Conservation (phyloP, 2,797 vertebrate species). For the Taenioides sp. region DNA sequence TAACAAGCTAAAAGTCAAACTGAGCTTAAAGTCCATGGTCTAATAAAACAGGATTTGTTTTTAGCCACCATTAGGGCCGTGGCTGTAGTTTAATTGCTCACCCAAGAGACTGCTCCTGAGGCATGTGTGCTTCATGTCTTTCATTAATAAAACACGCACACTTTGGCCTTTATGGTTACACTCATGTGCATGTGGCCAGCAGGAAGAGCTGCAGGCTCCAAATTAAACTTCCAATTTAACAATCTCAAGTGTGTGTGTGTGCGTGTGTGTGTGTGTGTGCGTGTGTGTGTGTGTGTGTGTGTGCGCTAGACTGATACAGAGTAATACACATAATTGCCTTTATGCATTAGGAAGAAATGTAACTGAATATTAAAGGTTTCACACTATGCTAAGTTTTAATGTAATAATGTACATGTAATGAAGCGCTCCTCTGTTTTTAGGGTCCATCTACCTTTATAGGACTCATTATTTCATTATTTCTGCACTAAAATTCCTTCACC, state of each 20-base stretch:
- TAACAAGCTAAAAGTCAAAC: slow-evolving; percentile 18
- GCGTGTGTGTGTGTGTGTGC: neutral
- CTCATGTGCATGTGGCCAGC: slow-evolving; percentile 59
- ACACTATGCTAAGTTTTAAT: too few species aligned
- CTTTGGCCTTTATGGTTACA: slow-evolving; percentile 61
- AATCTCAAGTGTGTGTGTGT: slow-evolving; percentile 22
- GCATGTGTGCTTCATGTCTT: slow-evolving; percentile 31
- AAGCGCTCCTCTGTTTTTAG: neutral
- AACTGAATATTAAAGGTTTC: neutral
- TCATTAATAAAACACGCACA: slow-evolving; percentile 63
- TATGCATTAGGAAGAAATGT: neutral
- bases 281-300: neutral
- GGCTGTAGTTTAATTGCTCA: slow-evolving; percentile 64
- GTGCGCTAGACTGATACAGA: neutral
- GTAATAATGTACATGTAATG: too few species aligned
- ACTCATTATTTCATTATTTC: neutral
- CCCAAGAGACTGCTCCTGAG: slow-evolving; percentile 51
- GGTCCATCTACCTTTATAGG: too few species aligned
- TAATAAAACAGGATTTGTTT: slow-evolving; percentile 37
- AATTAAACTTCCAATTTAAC: slow-evolving; percentile 68
- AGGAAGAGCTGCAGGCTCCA: slow-evolving; percentile 54
- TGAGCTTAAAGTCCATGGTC: slow-evolving; percentile 21
- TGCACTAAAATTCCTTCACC: neutral
- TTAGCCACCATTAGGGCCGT: slow-evolving; percentile 34
- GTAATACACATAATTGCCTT: neutral